phyloP scores from a whole-genome alignment of 2,888 invertebrate species.

The Hoplodrina blanda region DNA sequence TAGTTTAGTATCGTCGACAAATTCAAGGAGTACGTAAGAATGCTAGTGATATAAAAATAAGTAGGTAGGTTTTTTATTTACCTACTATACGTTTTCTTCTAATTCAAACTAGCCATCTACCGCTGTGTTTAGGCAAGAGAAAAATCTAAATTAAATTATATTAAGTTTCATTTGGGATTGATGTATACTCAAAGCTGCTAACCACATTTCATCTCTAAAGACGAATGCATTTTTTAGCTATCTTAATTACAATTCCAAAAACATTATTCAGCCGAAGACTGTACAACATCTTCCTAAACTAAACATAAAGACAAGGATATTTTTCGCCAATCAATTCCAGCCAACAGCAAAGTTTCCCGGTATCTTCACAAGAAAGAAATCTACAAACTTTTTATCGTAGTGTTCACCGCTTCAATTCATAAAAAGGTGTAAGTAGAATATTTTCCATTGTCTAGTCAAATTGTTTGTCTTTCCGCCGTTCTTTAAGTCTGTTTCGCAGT shows the following conservation, averaged over 20 bases:
- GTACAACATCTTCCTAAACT: neutral
- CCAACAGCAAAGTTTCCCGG: neutral
- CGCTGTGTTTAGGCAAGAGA: no score
- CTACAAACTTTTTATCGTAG: constrained; percentile 24
- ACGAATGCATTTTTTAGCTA: neutral
- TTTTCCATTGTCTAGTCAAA: constrained; percentile 24
- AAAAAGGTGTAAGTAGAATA: constrained; percentile 17
- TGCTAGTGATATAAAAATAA: no score
- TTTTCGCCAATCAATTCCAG: constrained; percentile 10
- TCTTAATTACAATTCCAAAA: neutral
- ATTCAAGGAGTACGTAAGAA: no score
- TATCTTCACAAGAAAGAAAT: constrained; percentile 11
- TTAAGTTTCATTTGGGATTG: no score
- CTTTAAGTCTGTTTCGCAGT: constrained; percentile 13
- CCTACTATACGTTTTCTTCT: no score
- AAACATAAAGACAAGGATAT: neutral
- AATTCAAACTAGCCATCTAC: no score
- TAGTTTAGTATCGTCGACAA: no score
- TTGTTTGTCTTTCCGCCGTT: constrained; percentile 7
- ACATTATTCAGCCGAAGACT: neutral
- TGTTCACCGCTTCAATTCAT: constrained; percentile 20
- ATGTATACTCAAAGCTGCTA: neutral
- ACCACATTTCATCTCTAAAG: neutral
- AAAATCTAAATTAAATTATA: no score
- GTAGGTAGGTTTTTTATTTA: no score